Base-by-base conservation (phyloP, 2,113 vertebrate species). In the Ochotona curzoniae region DNA sequence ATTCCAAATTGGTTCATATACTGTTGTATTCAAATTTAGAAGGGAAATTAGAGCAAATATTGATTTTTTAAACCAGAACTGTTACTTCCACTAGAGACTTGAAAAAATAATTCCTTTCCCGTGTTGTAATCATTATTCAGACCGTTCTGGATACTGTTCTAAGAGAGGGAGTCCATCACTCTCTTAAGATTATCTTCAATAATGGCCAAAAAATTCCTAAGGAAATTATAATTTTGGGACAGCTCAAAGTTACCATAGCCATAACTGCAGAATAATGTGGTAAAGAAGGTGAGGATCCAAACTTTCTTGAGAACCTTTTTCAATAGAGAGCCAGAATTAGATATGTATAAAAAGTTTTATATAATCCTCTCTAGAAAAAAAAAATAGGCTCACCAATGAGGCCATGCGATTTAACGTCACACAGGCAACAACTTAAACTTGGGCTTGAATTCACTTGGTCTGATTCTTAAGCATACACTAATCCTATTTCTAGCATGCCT, bases 21-120 rank as follows among this genome's bases (percentile, higher is more conserved):
- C 54, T 73, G 47, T 30, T 49, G 0, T 60, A 87, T 47, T 89
- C 66, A 54, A 87, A 82, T 90, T 90, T 75, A 66, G 30, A 51
- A 80, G 7, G 13, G 28, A 80, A 0, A 0, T 28, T 74, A 81
- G 28, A 86, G 51, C 90, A 75, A 15, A 90, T 54, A 71, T 17
- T 90, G 21, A 3, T 17, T 47, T 61, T 70, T 21, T 11, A 82
- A 83, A 35, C 6, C 47, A 86, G 35, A 89, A 93, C 25, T 73
- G 7, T 88, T 78, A 76, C n/a, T 90, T 90, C 93, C 60, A 81
- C 89, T 66, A 92, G 67, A 87, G 44, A 57, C 26, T 57, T 44
- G 17, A 15, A 47, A 13, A 73, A 5, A 64, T 30, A 70, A n/a
- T 51, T 80, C 11, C 18, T 82, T 83, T 49, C 17, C 54, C 9